These are phyloP conservation scores for Thymelicus sylvestris DNA, from an alignment of 2,888 invertebrate species.

Conservation along the genomic window DNA sequence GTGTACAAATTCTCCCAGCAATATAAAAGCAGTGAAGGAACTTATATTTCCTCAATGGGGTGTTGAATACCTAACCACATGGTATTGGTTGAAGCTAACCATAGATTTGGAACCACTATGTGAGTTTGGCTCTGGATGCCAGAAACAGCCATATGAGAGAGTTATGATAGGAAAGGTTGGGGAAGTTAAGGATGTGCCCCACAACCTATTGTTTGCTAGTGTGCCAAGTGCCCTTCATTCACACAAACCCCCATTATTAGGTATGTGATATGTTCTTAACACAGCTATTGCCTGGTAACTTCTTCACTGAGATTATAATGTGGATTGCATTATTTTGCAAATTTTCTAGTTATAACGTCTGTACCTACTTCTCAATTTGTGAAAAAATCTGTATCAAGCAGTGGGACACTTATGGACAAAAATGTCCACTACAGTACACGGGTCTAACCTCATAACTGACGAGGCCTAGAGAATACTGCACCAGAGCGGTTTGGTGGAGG, in stretches of 20 bases:
- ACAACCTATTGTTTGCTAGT: constrained; percentile 89
- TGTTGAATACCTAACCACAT: constrained; percentile 88
- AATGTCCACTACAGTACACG: no score
- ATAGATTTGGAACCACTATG: constrained; percentile 87
- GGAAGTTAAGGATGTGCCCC: constrained; percentile 59
- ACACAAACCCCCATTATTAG: constrained; percentile 95
- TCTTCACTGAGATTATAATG: no score
- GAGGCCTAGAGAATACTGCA: no score
- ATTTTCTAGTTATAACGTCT: no score
- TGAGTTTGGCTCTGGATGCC: constrained; percentile 86
- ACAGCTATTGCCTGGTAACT: no score
- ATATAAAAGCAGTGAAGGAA: constrained; percentile 87
- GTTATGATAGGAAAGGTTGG: constrained; percentile 81
- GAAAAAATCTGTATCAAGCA: no score
- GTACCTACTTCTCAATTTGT: no score
- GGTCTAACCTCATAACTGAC: no score
- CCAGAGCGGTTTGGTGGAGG: no score
- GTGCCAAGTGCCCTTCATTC: constrained; percentile 97
- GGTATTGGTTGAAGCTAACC: constrained; percentile 96
- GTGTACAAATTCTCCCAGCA: constrained; percentile 94
- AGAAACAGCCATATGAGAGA: constrained; percentile 96
- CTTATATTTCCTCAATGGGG: constrained; percentile 93
- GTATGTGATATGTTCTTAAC: constrained; percentile 64
- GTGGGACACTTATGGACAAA: no score
- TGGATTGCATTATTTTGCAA: no score